Base-by-base conservation (phyloP, 2,888 invertebrate species). In the Netelia inedita region DNA sequence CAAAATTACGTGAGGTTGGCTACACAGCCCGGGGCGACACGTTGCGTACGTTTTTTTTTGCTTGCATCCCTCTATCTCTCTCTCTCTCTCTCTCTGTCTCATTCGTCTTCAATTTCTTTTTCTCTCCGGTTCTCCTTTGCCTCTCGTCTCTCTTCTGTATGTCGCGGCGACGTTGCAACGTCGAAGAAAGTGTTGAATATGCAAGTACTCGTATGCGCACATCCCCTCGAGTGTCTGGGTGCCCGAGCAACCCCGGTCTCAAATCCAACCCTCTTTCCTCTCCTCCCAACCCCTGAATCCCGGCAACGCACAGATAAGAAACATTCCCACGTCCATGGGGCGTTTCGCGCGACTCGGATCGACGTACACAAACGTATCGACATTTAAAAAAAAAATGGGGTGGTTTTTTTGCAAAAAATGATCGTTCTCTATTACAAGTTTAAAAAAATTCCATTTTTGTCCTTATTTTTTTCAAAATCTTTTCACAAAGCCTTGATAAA, bases 1-100 rank as follows among this genome's bases (percentile, higher is more conserved):
- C 79, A 79, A 79, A 74, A 82, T 82, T 82, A 79, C 81, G 78
- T 65, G 79, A 82, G 74, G 81, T 78, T 71, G 28, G 71, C 71
- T 82, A 74, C 65, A 50, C 81, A 74, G 74, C 66, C 85, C 79
- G 69, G 10, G 65, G 79, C 71, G 79, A 81, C 76, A 43, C 65
- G 71, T 71, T 83, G 61, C 83, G 61, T 79, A 69, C n/a, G n/a
- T 81, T 35, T 73, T 59, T 59, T 80, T 23, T 23, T 9, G 16
- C 61, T 69, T 46, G 16, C 55, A 11, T 53, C 28, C 11, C 43
- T 43, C 50, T 55, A 9, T 79, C 35, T 53, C 61, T 10, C 19
- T 5, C n/a, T 72, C 16, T n/a, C 65, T 59, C 41, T 75, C 61
- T 21, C 71, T 55, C 69, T 19, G 55, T 53, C 57, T 66, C 35